These are phyloP conservation scores for Phoxinus dragarum DNA, from an alignment of 2,797 vertebrate genomes.

Conservation along the genomic window DNA sequence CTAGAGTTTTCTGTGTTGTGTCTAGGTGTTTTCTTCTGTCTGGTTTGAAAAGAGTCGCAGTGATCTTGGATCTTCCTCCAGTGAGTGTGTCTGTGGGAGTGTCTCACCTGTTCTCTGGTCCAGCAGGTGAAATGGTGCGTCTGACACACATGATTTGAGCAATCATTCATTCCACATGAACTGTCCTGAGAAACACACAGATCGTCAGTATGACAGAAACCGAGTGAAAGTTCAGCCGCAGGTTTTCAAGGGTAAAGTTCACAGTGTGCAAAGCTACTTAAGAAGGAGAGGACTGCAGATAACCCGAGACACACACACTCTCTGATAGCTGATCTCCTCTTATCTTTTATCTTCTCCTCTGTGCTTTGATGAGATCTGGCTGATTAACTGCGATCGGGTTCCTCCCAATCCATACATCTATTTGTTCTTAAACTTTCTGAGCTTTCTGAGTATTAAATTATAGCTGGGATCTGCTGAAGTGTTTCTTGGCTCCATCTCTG, in stretches of 20 bases:
- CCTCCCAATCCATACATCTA: not conserved
- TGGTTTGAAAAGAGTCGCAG: not conserved
- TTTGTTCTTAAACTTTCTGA: not conserved
- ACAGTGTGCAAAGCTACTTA: not conserved
- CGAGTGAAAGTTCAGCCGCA: not conserved
- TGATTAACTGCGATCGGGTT: not conserved
- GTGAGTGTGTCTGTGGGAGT: not conserved
- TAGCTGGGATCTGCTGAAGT: not conserved
- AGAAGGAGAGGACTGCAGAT: not conserved
- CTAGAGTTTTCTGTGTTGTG: too few relatives aligned
- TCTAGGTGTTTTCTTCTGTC: not conserved
- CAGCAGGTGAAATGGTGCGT: not conserved
- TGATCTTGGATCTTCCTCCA: not conserved
- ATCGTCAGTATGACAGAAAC: not conserved
- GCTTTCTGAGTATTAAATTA: not conserved
- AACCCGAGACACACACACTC: not conserved
- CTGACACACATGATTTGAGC: not conserved
- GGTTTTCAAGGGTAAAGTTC: not conserved
- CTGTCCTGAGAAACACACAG: not conserved
- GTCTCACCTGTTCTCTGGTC: not conserved
- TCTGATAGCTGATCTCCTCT: conserved; percentile 43
- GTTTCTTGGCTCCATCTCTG: conserved; percentile 1
- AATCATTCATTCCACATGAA: not conserved
- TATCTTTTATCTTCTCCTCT: conserved; percentile 4
- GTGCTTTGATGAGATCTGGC: not conserved